phyloP scores from a whole-genome alignment of 2,888 invertebrate species.

The Dasypolia templi region DNA sequence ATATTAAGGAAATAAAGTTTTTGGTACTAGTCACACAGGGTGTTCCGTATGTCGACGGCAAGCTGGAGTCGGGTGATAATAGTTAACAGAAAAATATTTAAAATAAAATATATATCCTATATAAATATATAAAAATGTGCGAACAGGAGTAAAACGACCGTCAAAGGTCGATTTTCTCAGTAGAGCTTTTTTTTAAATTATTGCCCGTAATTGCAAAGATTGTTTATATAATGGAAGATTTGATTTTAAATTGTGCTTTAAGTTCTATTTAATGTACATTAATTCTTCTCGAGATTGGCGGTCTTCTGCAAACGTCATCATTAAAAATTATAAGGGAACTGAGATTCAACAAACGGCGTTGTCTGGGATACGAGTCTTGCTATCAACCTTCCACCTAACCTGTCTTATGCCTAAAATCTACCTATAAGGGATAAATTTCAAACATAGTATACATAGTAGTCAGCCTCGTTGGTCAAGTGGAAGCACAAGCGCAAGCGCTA shows the following conservation, averaged over 20 bases:
- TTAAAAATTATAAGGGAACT: neutral
- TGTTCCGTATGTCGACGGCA: too few species aligned
- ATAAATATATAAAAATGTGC: too few species aligned
- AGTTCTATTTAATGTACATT: neutral
- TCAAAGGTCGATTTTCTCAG: too few species aligned
- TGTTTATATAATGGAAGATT: slow-evolving; percentile 2
- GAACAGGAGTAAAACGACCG: too few species aligned
- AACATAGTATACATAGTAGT: neutral
- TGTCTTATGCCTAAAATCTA: neutral
- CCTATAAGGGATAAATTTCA: neutral
- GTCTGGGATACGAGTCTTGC: neutral
- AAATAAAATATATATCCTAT: too few species aligned
- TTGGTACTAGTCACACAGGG: slow-evolving; percentile 21
- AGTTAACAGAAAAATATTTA: too few species aligned
- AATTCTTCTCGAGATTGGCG: neutral
- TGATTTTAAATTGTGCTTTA: neutral
- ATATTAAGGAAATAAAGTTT: slow-evolving; percentile 42
- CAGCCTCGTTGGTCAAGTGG: too few species aligned
- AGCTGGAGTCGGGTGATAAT: too few species aligned
- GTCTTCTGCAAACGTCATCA: neutral
- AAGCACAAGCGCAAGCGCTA: too few species aligned
- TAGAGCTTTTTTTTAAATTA: too few species aligned
- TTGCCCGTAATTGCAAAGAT: too few species aligned
- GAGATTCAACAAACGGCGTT: neutral
- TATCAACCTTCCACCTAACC: neutral